phyloP scores from a whole-genome alignment of 2,797 vertebrate species.

The Potorous gilbertii region DNA sequence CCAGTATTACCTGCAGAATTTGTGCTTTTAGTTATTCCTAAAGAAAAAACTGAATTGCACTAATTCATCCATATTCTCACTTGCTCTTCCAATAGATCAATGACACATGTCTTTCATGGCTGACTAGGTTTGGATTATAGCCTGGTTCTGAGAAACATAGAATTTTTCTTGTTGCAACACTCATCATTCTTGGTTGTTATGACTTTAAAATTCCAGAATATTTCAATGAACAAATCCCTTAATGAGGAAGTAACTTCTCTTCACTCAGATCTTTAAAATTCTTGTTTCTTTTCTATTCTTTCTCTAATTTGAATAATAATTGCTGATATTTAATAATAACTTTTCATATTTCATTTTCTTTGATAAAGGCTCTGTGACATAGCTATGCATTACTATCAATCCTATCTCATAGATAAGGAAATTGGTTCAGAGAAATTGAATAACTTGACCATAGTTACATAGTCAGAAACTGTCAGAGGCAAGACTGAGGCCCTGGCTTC shows the following conservation, averaged over 20 bases:
- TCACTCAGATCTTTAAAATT: not conserved
- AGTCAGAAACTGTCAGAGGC: not conserved
- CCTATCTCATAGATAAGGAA: not conserved
- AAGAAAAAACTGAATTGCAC: not conserved
- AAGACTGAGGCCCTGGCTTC: not conserved
- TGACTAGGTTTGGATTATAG: not conserved
- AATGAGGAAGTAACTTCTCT: not conserved
- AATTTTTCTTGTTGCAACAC: not conserved
- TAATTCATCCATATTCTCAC: not conserved
- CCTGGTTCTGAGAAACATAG: not conserved
- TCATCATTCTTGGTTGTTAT: not conserved
- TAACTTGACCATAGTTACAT: not conserved
- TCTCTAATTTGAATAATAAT: not conserved
- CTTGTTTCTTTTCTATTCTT: not conserved
- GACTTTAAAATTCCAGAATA: not conserved
- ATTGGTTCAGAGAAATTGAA: not conserved
- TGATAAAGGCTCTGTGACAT: not conserved
- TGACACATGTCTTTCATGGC: not conserved
- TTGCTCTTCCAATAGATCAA: not conserved
- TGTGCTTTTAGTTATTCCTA: not conserved
- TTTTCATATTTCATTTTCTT: not conserved
- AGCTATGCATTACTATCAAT: not conserved
- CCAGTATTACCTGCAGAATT: not conserved
- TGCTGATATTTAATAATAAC: not conserved
- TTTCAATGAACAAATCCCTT: not conserved